These are phyloP conservation scores for Heteromormyrus szaboi DNA, from an alignment of 2,797 vertebrate species.

Conservation along the genomic window DNA sequence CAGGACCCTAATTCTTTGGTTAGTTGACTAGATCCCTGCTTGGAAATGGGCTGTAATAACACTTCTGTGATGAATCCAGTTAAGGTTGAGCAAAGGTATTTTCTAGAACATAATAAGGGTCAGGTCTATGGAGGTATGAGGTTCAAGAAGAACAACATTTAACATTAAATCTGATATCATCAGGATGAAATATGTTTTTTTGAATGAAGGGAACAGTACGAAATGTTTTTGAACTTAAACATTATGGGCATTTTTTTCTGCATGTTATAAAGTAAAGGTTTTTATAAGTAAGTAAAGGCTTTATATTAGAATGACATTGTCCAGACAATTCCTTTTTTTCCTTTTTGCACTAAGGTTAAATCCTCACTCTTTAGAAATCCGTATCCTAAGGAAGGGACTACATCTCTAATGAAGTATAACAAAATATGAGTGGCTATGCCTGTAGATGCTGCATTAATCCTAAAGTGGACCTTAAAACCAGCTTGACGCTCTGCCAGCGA, in stretches of 20 bases:
- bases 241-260: background rate
- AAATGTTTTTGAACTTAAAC: background rate
- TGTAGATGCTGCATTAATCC: constrained; percentile 16
- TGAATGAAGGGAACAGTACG: background rate
- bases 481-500: constrained; percentile 7
- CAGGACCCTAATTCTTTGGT: background rate
- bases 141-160: background rate
- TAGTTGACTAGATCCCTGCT: background rate
- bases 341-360: background rate
- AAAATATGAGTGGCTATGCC: background rate
- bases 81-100: constrained; percentile 1
- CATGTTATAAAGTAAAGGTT: background rate
- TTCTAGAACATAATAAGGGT: background rate
- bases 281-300: background rate
- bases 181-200: background rate
- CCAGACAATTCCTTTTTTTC: background rate
- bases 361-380: background rate
- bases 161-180: background rate
- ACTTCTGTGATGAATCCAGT: background rate
- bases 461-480: background rate
- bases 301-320: background rate
- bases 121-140: background rate
- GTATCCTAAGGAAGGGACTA: background rate
- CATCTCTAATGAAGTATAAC: background rate
- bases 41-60: background rate